phyloP scores from a whole-genome alignment of 1,140 invertebrate genomes.

The Chlorops oryzae region DNA sequence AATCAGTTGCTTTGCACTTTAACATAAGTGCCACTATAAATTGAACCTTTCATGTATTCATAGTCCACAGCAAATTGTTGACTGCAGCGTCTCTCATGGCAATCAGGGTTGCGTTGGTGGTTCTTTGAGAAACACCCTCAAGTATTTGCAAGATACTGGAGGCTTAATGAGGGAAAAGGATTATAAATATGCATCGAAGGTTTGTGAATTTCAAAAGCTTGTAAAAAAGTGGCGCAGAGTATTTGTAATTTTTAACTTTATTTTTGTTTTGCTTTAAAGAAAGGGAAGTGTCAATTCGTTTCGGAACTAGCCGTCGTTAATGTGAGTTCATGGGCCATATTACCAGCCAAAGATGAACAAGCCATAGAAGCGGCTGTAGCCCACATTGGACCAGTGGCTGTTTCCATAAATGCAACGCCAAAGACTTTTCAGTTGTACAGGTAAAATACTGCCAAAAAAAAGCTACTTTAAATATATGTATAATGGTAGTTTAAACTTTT shows the following conservation, averaged over 20 bases:
- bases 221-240: too few relatives aligned
- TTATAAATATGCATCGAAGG: constrained; percentile 64
- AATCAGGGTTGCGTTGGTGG: constrained; percentile 69
- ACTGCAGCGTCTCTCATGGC: constrained; percentile 62
- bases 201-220: too few relatives aligned
- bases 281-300: constrained; percentile 58
- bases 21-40: too few relatives aligned
- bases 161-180: constrained; percentile 58
- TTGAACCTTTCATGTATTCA: too few relatives aligned
- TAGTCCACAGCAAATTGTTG: constrained; percentile 71
- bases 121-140: constrained; percentile 63
- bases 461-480: too few relatives aligned
- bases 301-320: constrained; percentile 52
- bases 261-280: too few relatives aligned
- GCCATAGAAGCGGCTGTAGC: constrained; percentile 62
- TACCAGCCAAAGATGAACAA: constrained; percentile 61
- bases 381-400: constrained; percentile 65
- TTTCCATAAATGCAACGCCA: constrained; percentile 67
- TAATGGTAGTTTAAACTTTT: constrained; percentile 3
- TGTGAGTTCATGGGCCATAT: constrained; percentile 61
- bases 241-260: too few relatives aligned
- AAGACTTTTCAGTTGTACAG: constrained; percentile 68
- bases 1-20: too few relatives aligned
- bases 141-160: constrained; percentile 57
- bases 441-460: too few relatives aligned